Conservation (phyloP, 1,140 invertebrate genomes). For the Diploscapter pachys region DNA sequence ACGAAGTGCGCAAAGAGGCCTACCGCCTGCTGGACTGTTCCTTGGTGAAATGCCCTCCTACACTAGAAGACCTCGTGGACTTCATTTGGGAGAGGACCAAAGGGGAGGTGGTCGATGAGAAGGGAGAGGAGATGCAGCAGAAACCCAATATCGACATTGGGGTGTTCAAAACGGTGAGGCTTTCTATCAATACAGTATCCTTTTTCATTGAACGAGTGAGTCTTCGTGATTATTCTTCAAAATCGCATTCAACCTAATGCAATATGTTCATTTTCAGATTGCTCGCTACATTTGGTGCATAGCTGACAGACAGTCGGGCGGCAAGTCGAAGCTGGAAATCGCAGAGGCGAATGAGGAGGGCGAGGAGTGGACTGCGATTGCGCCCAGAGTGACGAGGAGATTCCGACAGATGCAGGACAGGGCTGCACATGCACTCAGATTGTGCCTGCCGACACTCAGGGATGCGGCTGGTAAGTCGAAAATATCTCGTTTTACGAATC, state of each 20-base stretch:
- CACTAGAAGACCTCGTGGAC: not conserved
- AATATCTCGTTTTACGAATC: too few species aligned
- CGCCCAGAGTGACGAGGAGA: too few species aligned
- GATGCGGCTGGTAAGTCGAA: too few species aligned
- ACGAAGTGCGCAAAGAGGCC: slow-evolving; percentile 6
- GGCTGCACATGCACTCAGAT: too few species aligned
- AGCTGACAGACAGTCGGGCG: not conserved
- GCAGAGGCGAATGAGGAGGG: too few species aligned
- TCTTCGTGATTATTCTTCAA: too few species aligned
- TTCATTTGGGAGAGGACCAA: slow-evolving; percentile 6
- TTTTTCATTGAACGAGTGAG: too few species aligned
- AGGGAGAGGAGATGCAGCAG: not conserved
- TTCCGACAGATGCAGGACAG: too few species aligned
- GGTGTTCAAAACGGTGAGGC: slow-evolving; percentile 7
- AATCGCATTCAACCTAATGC: not conserved
- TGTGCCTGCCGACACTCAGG: too few species aligned
- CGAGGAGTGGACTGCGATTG: too few species aligned
- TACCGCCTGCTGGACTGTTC: slow-evolving; percentile 13
- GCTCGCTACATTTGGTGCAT: not conserved
- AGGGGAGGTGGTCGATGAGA: not conserved
- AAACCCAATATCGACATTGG: not conserved
- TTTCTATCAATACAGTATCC: not conserved
- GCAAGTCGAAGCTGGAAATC: not conserved
- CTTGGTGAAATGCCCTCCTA: not conserved
- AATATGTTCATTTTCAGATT: slow-evolving; percentile 10